These are phyloP conservation scores for Cyprinus carpio DNA, from an alignment of 2,113 vertebrate genomes.

Conservation along the genomic window DNA sequence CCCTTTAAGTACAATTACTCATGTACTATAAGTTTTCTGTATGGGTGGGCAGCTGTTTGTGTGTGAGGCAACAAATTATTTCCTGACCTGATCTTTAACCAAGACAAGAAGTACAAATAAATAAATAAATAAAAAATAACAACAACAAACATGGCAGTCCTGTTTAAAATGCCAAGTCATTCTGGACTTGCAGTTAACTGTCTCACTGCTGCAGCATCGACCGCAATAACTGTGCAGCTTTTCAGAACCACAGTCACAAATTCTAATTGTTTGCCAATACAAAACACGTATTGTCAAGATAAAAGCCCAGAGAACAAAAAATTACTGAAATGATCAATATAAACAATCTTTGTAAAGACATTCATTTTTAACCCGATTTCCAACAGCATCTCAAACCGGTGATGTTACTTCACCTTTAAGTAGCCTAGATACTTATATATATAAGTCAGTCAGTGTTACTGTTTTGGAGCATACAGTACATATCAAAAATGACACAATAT, in stretches of 20 bases:
- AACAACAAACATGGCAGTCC: constrained; percentile 29
- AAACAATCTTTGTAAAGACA: constrained; percentile 14
- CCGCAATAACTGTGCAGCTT: background rate
- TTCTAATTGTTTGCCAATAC: constrained; percentile 25
- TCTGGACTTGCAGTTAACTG: constrained; percentile 6
- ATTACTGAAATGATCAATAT: constrained; percentile 10
- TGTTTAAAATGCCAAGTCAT: constrained; percentile 55
- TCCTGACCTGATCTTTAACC: constrained; percentile 48
- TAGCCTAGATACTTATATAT: background rate
- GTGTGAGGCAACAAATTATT: background rate
- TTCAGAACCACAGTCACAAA: background rate
- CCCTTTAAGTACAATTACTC: background rate
- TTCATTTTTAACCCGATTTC: background rate
- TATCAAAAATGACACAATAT: constrained; percentile 24
- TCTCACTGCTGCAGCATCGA: constrained; percentile 3
- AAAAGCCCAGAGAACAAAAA: constrained; percentile 12
- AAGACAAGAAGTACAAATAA: constrained; percentile 18
- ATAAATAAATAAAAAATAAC: background rate
- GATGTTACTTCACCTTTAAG: background rate
- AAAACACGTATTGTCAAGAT: constrained; percentile 9
- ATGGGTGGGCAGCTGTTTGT: background rate
- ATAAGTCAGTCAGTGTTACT: background rate
- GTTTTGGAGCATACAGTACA: background rate
- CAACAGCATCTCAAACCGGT: background rate
- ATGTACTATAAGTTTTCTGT: background rate